Evolutionary conservation across 2,113 vertebrate species (phyloP).

Genomic region (Pteronura brasiliensis): DNA sequence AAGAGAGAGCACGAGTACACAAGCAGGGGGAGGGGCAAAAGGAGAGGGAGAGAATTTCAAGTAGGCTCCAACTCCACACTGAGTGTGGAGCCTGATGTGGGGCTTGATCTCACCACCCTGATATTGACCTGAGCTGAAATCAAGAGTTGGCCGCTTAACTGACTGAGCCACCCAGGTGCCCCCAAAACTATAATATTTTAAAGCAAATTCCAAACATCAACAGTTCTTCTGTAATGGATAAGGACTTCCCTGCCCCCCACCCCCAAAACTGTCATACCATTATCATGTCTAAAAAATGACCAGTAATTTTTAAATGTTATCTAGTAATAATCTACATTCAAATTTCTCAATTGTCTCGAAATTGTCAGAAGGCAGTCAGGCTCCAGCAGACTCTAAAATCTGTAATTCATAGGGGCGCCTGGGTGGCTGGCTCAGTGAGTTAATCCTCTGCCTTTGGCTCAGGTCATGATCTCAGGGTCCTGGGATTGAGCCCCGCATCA

Average conservation of each 20-base stretch:
- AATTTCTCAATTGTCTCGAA: neutral
- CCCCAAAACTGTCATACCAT: neutral
- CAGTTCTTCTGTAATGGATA: neutral
- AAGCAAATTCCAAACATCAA: neutral
- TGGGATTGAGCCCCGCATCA: too few relatives aligned
- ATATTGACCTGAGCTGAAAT: neutral
- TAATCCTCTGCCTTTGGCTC: too few relatives aligned
- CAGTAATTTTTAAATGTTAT: neutral
- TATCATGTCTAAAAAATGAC: neutral
- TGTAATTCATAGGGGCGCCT: too few relatives aligned
- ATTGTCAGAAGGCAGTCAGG: neutral
- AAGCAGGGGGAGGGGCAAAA: neutral
- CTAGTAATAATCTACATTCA: neutral
- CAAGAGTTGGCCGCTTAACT: rapidly evolving
- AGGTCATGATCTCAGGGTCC: too few relatives aligned
- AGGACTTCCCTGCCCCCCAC: neutral
- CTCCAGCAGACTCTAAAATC: neutral
- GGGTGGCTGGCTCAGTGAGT: too few relatives aligned
- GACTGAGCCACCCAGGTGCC: neutral
- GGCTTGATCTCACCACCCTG: neutral
- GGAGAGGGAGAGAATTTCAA: neutral
- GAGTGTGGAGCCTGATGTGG: neutral
- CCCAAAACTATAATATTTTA: neutral
- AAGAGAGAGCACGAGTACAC: neutral
- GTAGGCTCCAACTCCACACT: neutral